Conservation (phyloP, 1,140 invertebrate genomes). For the Hirudo medicinalis region DNA sequence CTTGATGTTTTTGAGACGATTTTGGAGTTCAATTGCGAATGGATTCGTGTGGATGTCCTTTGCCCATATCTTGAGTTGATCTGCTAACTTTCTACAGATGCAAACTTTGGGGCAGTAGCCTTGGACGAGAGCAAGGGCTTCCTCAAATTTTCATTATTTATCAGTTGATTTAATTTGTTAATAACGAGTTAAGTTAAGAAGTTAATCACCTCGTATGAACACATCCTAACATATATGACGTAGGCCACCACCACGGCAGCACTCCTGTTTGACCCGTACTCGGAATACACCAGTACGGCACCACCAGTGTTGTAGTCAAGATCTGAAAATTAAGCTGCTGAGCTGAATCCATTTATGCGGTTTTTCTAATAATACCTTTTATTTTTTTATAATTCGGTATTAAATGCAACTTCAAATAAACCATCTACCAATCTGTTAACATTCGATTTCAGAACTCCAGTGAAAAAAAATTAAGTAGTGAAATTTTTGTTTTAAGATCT, state of each 20-base stretch:
- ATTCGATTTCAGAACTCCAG: no score
- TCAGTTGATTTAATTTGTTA: not conserved
- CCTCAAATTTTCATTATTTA: not conserved
- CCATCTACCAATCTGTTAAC: no score
- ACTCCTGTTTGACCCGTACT: not conserved
- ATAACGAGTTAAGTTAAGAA: not conserved
- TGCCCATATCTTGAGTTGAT: not conserved
- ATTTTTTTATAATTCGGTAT: no score
- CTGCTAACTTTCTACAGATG: not conserved
- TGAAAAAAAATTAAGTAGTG: no score
- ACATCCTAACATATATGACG: slow-evolving; percentile 10
- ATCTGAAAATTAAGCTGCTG: not conserved
- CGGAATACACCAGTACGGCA: not conserved
- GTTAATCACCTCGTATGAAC: not conserved
- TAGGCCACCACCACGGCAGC: slow-evolving; percentile 4
- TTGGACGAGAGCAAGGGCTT: not conserved
- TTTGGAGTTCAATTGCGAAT: not conserved
- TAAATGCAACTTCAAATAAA: no score
- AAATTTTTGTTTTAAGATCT: no score
- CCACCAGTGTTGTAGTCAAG: not conserved
- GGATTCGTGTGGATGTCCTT: not conserved
- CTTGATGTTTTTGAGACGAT: not conserved
- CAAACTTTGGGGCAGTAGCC: slow-evolving; percentile 6
- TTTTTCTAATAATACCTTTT: no score
- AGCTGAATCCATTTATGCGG: not conserved